Percentiles rank a stretch among this genome's conserved stretches.
Conservation (phyloP, 1,140 invertebrate species). For the Heterodera schachtii region DNA sequence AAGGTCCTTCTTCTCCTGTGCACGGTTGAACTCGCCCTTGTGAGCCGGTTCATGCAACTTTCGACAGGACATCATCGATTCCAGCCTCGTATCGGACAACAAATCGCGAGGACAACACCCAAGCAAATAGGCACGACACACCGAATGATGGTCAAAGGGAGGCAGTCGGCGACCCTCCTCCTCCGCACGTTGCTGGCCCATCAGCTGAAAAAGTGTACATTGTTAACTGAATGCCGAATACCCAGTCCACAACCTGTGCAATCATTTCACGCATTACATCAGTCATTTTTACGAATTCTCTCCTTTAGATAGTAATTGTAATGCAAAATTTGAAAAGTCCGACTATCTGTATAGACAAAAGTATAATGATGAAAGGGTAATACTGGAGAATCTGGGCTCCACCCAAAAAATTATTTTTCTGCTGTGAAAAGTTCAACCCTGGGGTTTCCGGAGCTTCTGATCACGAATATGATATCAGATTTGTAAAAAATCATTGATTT, state of each 20-base stretch:
- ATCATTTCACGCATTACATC: slow-evolving; percentile 65
- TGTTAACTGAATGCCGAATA: slow-evolving; percentile 35
- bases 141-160: slow-evolving; percentile 58
- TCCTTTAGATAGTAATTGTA: no score
- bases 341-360: no score
- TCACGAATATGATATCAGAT: no score
- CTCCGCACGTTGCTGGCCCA: slow-evolving; percentile 50
- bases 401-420: no score
- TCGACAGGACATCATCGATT: slow-evolving; percentile 53
- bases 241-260: slow-evolving; percentile 47
- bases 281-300: slow-evolving; percentile 47
- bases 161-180: slow-evolving; percentile 61
- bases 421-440: no score
- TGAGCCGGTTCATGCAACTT: slow-evolving; percentile 65
- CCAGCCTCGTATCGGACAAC: slow-evolving; percentile 57
- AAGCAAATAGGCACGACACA: slow-evolving; percentile 61
- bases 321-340: no score
- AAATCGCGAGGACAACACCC: slow-evolving; percentile 63
- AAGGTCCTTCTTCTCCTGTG: slow-evolving; percentile 59
- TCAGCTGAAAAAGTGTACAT: slow-evolving; percentile 22
- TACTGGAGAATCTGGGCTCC: no score
- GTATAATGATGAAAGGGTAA: no score
- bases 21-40: slow-evolving; percentile 57
- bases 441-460: no score
- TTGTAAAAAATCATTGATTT: no score